Conservation (phyloP, 1,140 invertebrate species). For the Ditylenchus dipsaci region DNA sequence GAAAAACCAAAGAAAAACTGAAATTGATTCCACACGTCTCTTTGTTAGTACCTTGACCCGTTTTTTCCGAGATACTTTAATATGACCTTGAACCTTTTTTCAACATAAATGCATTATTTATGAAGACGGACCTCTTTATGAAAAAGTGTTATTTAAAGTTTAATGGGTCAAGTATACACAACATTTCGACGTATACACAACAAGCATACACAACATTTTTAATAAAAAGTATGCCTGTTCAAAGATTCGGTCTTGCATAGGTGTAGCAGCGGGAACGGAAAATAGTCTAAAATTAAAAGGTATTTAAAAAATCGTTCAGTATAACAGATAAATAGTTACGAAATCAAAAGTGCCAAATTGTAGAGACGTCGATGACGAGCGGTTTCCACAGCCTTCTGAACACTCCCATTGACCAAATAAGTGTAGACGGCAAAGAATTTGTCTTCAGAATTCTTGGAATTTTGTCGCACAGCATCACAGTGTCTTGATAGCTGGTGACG, state of each 20-base stretch:
- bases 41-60: no score
- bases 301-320: background rate
- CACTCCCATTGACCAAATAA: background rate
- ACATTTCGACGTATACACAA: no score
- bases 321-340: background rate
- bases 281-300: background rate
- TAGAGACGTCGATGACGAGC: constrained; percentile 1
- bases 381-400: background rate
- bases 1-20: no score
- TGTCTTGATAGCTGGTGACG: background rate
- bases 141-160: no score
- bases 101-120: no score
- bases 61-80: no score
- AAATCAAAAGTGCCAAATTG: constrained; percentile 5
- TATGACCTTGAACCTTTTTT: no score
- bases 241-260: background rate
- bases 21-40: no score
- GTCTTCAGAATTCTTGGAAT: background rate
- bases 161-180: no score
- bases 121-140: no score
- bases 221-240: background rate
- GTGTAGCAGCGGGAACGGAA: background rate
- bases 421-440: background rate
- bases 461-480: no score
- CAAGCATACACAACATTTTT: no score